Evolutionary conservation across 2,888 invertebrate genomes (phyloP), one percentile per base, ranked within the genome.

Genomic region (Nemotelus nigrinus): DNA sequence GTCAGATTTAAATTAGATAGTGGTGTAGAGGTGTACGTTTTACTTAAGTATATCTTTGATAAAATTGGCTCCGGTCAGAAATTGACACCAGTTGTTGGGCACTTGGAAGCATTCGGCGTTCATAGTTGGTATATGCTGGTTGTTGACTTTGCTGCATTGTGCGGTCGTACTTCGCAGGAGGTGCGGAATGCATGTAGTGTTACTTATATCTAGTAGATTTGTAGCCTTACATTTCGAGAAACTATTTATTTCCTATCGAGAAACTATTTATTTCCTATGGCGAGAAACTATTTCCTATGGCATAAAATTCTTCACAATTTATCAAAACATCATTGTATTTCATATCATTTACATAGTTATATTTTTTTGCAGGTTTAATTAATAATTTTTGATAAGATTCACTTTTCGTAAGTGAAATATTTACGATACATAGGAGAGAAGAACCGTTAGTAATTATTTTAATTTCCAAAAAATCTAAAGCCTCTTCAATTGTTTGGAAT

Each of bases 381-480:
- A 65, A 10, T 44, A 65, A 45, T 44, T 10, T 39, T 65, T 45
- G 45, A 65, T 43, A 65, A 8, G 47, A 3, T 44, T 80, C 64
- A 45, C 67, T 68, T n/a, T 68, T 79, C 68, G 77, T 79, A 57
- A 77, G 78, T 50, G 80, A 78, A 60, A 81, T 79, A 74, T 79
- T 76, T 58, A 81, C 60, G 65, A 81, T 77, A 74, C 81, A 81
- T 47, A 81, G 76, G 55, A 81, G 65, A 43, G 72, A 55, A 10
- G 71, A 65, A 48, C 78, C 65, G 68, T 80, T 78, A 25, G 80
- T 79, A n/a, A 80, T 79, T 47, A 81, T 79, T 79, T 79, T 81
- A 6, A 80, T 75, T 55, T 81, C 78, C 3, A 79, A 76, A 77
- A 81, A 81, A 77, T 81, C 80, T 53, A 81, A 68, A 10, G 80